phyloP scores from a whole-genome alignment of 2,113 vertebrate species.

The human (Homo sapiens) region GRCh38 chr20:63156501-63157000 shows the following conservation, averaged over 20 bases:
- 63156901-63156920: too few species aligned
- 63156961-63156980: accelerated
- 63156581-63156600: neutral
- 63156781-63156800: accelerated
- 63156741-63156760: neutral
- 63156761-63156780: neutral
- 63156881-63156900: accelerated
- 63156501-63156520: neutral
- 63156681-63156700: accelerated
- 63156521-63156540: too few species aligned
- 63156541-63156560: neutral
- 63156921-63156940: accelerated
- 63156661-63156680: neutral
- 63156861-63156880: neutral
- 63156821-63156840: neutral
- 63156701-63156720: too few species aligned
- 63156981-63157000: accelerated
- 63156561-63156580: neutral
- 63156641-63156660: neutral
- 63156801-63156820: accelerated
- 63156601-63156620: neutral
- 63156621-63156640: neutral
- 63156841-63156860: accelerated
- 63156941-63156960: neutral
- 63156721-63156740: accelerated